Percentiles rank a stretch among this genome's conserved stretches.
phyloP scores from a whole-genome alignment of 2,888 invertebrate species.

The Pristionchus entomophagus region DNA sequence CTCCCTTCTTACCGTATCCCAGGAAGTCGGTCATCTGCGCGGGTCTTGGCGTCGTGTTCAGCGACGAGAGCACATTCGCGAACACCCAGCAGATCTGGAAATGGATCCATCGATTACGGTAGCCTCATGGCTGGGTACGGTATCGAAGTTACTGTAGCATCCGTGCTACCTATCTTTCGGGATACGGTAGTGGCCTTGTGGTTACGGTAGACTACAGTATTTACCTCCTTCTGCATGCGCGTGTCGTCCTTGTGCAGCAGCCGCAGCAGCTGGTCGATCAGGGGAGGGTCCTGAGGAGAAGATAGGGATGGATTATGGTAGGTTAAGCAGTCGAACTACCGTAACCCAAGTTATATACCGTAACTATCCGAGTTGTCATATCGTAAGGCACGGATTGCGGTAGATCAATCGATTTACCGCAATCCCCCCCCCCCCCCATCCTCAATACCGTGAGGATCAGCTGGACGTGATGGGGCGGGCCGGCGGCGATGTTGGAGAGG shows the following conservation, averaged over 20 bases:
- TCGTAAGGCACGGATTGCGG: too few relatives aligned
- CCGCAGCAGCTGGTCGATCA: not conserved
- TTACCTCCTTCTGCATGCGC: conserved; percentile 17
- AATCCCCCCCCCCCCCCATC: too few relatives aligned
- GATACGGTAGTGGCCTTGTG: not conserved
- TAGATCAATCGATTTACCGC: too few relatives aligned
- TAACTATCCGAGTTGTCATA: too few relatives aligned
- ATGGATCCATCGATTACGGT: too few relatives aligned
- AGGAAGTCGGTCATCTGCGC: not conserved
- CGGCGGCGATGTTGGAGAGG: conserved; percentile 46
- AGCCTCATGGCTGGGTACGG: not conserved
- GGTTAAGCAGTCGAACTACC: not conserved
- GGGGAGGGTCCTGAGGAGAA: not conserved
- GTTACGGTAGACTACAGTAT: not conserved
- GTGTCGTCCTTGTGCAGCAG: not conserved
- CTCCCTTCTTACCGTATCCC: conserved; percentile 17
- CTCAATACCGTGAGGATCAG: not conserved
- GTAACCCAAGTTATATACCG: not conserved
- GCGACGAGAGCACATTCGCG: conserved; percentile 10
- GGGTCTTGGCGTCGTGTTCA: not conserved
- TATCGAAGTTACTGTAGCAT: too few relatives aligned
- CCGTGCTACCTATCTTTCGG: not conserved
- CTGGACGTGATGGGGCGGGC: conserved; percentile 39
- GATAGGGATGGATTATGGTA: not conserved
- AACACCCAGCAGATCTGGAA: conserved; percentile 31